phyloP scores from a whole-genome alignment of 2,888 invertebrate species.

The Ferrisia virgata region DNA sequence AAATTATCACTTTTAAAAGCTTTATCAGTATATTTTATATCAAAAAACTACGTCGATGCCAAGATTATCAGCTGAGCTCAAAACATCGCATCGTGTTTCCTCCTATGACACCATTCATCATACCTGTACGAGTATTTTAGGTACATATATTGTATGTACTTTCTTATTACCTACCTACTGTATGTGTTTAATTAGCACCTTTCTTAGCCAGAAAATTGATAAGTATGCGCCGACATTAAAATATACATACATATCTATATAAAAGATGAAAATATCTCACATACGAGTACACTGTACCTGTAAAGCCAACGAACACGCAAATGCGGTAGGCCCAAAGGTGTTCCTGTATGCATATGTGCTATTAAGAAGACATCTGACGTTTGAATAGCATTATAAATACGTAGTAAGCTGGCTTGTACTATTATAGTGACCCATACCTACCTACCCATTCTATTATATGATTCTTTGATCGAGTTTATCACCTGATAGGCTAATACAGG shows the following conservation, averaged over 20 bases:
- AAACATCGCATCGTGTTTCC: background rate
- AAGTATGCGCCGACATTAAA: background rate
- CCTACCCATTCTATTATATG: too few species aligned
- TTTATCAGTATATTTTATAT: background rate
- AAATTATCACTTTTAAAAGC: background rate
- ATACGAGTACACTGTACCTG: too few species aligned
- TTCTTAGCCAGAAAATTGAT: background rate
- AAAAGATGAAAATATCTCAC: background rate
- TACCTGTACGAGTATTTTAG: background rate
- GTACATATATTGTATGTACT: too few species aligned
- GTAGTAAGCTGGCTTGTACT: background rate
- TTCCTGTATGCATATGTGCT: background rate
- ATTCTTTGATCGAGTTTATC: background rate
- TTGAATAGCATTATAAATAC: background rate
- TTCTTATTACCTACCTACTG: background rate
- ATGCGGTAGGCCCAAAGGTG: background rate
- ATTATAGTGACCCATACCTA: too few species aligned
- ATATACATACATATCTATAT: background rate
- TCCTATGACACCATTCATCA: too few species aligned
- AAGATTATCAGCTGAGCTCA: background rate
- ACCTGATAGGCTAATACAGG: too few species aligned
- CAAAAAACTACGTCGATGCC: background rate
- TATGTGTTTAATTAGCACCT: background rate
- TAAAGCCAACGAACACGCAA: background rate
- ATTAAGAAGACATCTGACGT: background rate